A percentile compares a stretch with the other conserved stretches of the same genome.
Evolutionary conservation across 2,113 vertebrate genomes (phyloP).

Genomic region (Peromyscus polionotus): DNA sequence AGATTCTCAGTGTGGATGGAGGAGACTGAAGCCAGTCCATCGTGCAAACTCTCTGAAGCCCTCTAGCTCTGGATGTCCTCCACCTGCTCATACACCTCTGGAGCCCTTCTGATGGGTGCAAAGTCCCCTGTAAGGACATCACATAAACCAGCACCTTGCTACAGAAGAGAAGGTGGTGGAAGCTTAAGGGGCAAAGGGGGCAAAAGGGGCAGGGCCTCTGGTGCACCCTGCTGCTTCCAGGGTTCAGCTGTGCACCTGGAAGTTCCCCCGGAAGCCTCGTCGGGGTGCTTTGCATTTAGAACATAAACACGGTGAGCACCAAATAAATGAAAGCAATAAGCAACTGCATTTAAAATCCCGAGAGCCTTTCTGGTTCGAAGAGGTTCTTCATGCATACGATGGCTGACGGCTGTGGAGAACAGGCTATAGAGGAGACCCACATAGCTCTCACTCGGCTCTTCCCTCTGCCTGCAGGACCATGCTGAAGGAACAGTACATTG

Average conservation of each 20-base stretch:
- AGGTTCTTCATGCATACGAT: background rate
- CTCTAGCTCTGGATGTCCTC: rapidly evolving
- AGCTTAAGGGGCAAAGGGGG: rapidly evolving
- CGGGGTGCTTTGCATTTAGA: rapidly evolving
- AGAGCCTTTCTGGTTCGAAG: background rate
- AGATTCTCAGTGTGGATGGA: background rate
- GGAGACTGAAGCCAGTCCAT: too few relatives aligned
- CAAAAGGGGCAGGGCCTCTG: background rate
- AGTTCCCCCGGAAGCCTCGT: rapidly evolving
- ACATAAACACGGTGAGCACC: rapidly evolving
- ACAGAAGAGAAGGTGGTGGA: background rate
- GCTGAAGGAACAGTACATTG: slow-evolving; percentile 92
- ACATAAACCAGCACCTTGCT: rapidly evolving
- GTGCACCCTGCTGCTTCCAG: background rate
- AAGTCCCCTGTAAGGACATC: background rate
- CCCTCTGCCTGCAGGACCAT: slow-evolving; percentile 87
- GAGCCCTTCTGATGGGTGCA: background rate
- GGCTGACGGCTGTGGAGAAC: rapidly evolving
- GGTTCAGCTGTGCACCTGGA: background rate
- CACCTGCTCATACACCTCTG: rapidly evolving
- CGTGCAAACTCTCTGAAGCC: rapidly evolving
- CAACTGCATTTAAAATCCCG: background rate
- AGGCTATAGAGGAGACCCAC: rapidly evolving
- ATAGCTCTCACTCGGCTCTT: background rate
- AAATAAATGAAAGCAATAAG: background rate